phyloP scores from a whole-genome alignment of 2,113 vertebrate species.

The Petrocephalus microphthalmus region DNA sequence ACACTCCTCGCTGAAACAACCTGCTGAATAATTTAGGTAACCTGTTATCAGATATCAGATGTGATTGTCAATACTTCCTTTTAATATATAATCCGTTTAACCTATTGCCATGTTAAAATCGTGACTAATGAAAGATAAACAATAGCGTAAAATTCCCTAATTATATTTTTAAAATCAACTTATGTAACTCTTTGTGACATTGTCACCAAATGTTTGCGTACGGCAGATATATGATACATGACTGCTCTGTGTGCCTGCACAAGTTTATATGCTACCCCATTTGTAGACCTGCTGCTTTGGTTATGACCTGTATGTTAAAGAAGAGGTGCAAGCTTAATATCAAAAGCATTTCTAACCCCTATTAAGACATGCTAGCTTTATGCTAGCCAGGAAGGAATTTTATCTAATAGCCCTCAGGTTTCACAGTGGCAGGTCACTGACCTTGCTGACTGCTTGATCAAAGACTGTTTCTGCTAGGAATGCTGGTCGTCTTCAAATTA shows the following conservation, averaged over 20 bases:
- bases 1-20: not conserved
- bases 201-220: not conserved
- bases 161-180: not conserved
- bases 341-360: not conserved
- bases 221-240: not conserved
- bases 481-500: not conserved
- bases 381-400: not conserved
- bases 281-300: not conserved
- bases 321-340: not conserved
- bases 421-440: conserved; percentile 13
- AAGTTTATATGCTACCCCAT: not conserved
- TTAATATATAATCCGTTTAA: not conserved
- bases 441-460: not conserved
- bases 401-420: not conserved
- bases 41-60: not conserved
- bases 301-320: not conserved
- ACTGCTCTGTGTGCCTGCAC: not conserved
- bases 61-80: not conserved
- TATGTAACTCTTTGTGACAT: not conserved
- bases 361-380: not conserved
- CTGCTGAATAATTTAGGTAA: not conserved
- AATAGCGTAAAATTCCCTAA: not conserved
- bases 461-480: not conserved
- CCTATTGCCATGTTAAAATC: not conserved
- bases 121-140: not conserved